These are phyloP conservation scores for Salvelinus sp. DNA, from an alignment of 2,113 vertebrate genomes.

Conservation along the genomic window DNA sequence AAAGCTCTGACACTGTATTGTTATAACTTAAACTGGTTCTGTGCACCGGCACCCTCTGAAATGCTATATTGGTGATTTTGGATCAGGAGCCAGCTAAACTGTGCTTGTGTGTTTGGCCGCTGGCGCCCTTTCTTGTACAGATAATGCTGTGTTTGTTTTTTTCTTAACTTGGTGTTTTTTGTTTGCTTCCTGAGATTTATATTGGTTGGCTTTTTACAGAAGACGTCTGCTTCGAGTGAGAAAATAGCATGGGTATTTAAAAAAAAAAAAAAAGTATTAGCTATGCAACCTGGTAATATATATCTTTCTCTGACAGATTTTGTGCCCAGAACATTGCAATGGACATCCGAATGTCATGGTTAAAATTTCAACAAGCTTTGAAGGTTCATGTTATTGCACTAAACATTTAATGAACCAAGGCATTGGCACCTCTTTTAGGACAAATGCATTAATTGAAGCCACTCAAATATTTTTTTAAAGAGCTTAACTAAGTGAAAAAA, in stretches of 20 bases:
- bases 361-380: constrained; percentile 74
- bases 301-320: constrained; percentile 37
- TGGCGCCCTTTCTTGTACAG: constrained; percentile 51
- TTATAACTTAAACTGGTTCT: constrained; percentile 22
- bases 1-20: constrained; percentile 37
- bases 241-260: constrained; percentile 44
- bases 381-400: constrained; percentile 84
- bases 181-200: constrained; percentile 46
- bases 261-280: constrained; percentile 27
- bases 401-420: constrained; percentile 84
- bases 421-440: constrained; percentile 83
- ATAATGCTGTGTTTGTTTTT: constrained; percentile 18
- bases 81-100: constrained; percentile 30
- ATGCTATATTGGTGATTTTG: constrained; percentile 19
- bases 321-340: constrained; percentile 23
- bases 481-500: constrained; percentile 67
- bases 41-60: constrained; percentile 30
- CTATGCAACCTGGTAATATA: too few relatives aligned
- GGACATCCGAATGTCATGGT: constrained; percentile 36
- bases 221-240: constrained; percentile 42
- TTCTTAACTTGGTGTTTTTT: constrained; percentile 17
- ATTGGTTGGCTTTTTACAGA: constrained; percentile 49
- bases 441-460: constrained; percentile 82
- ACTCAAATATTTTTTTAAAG: constrained; percentile 68
- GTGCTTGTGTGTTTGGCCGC: constrained; percentile 32